Conservation (phyloP, 2,113 vertebrate species). For the Entomyzon cyanotis region DNA sequence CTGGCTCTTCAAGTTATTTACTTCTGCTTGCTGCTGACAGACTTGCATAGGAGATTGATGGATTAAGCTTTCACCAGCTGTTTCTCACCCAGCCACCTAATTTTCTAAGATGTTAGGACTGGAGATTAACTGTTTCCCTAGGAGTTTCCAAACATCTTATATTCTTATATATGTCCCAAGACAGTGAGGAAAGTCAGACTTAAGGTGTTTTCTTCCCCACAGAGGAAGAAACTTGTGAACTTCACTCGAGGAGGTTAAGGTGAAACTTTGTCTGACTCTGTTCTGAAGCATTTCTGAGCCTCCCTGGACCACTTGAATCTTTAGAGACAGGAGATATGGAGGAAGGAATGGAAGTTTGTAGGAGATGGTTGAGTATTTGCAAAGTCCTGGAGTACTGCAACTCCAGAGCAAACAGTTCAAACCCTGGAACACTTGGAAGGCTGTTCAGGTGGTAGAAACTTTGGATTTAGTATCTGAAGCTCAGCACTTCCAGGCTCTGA, state of each 20-base stretch:
- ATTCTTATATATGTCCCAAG: neutral
- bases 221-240: neutral
- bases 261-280: neutral
- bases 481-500: neutral
- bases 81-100: neutral
- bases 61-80: slow-evolving; percentile 15
- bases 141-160: neutral
- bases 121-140: neutral
- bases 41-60: neutral
- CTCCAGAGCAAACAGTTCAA: neutral
- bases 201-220: fast-evolving
- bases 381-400: neutral
- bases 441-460: neutral
- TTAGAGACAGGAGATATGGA: neutral
- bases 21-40: neutral
- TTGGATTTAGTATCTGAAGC: neutral
- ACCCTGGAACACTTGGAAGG: neutral
- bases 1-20: neutral
- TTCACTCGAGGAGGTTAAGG: neutral
- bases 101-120: neutral
- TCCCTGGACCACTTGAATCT: neutral
- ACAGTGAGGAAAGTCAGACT: neutral
- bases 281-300: neutral
- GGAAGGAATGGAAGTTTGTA: neutral
- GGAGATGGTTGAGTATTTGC: neutral